Conservation (phyloP, 2,113 vertebrate species). For the Scatophagus argus region DNA sequence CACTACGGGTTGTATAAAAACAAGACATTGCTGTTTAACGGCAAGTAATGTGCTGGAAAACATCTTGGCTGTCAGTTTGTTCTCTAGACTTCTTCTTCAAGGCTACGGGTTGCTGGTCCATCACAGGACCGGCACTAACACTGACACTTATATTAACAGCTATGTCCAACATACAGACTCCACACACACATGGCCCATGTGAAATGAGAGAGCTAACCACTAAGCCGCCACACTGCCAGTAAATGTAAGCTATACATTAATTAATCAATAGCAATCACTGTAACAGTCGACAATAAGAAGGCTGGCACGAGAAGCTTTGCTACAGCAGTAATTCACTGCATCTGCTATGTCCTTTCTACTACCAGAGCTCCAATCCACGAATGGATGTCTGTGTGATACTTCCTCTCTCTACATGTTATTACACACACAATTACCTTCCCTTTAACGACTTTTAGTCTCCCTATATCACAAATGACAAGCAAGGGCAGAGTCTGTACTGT, state of each 20-base stretch:
- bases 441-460: constrained; percentile 29
- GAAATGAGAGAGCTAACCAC: constrained; percentile 12
- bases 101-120: no score
- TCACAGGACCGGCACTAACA: neutral
- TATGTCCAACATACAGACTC: neutral
- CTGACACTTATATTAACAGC: neutral
- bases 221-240: constrained; percentile 6
- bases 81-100: no score
- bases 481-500: constrained; percentile 7
- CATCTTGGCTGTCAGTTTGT: no score
- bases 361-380: constrained; percentile 17
- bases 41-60: neutral
- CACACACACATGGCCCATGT: neutral
- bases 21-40: no score
- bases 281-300: constrained; percentile 14
- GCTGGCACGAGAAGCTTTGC: neutral
- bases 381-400: constrained; percentile 22
- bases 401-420: constrained; percentile 39
- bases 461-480: constrained; percentile 23
- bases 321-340: constrained; percentile 34
- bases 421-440: constrained; percentile 50
- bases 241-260: constrained; percentile 23
- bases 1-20: no score
- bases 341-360: constrained; percentile 18
- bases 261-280: constrained; percentile 40